Evolutionary conservation across 2,888 invertebrate species (phyloP).

Genomic region (Acanthosepion pharaonis): DNA sequence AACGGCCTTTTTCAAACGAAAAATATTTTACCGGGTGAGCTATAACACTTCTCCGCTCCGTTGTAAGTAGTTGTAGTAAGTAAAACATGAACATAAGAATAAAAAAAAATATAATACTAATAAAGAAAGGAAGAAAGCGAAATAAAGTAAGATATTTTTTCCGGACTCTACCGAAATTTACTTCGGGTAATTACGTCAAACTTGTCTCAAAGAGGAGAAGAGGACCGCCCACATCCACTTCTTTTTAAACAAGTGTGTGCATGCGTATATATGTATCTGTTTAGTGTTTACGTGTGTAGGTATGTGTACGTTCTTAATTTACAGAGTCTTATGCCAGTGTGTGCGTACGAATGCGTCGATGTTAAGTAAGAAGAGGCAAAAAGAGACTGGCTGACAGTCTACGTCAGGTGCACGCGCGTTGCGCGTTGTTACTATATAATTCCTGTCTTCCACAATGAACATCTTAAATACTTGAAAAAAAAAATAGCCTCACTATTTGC

Average conservation of each 20-base stretch:
- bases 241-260: not conserved
- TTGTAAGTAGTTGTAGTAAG: not conserved
- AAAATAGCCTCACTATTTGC: too few relatives aligned
- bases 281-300: not conserved
- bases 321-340: too few relatives aligned
- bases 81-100: not conserved
- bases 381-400: too few relatives aligned
- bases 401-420: too few relatives aligned
- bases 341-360: too few relatives aligned
- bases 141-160: not conserved
- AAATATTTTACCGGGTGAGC: not conserved
- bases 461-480: not conserved
- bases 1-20: not conserved
- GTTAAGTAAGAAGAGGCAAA: too few relatives aligned
- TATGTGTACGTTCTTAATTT: not conserved
- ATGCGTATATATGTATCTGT: not conserved
- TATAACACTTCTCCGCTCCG: not conserved
- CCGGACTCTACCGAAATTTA: not conserved
- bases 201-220: not conserved
- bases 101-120: not conserved
- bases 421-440: not conserved
- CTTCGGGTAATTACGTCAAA: slow-evolving; percentile 33
- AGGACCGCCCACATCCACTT: not conserved
- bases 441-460: not conserved
- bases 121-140: not conserved